Evolutionary conservation across 1,140 invertebrate genomes (phyloP).

Genomic region (Coptotermes formosanus): DNA sequence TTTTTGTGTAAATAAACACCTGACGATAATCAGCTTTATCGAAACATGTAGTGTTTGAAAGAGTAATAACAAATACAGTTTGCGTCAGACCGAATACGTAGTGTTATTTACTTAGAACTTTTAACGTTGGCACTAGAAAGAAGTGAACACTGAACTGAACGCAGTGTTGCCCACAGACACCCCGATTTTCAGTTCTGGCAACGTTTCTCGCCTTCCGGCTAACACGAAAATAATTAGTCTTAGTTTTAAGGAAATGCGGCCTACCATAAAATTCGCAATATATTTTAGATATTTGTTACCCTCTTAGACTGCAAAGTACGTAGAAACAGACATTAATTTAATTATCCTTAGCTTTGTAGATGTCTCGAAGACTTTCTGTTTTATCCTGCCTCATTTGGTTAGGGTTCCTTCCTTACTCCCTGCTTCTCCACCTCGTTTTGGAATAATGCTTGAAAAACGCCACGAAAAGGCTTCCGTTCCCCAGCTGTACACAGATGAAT

Average conservation of each 20-base stretch:
- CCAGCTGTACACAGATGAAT: background rate
- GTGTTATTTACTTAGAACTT: too few species aligned
- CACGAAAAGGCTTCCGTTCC: background rate
- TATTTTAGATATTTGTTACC: background rate
- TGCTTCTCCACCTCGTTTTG: background rate
- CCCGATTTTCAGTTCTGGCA: background rate
- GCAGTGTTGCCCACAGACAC: too few species aligned
- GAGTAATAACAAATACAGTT: too few species aligned
- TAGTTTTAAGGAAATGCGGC: background rate
- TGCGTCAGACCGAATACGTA: too few species aligned
- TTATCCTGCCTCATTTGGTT: slow-evolving; percentile 14
- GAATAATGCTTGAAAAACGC: slow-evolving; percentile 7
- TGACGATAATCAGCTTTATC: too few species aligned
- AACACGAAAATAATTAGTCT: background rate
- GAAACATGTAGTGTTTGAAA: too few species aligned
- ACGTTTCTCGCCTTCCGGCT: background rate
- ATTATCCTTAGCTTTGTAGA: background rate
- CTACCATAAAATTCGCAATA: background rate
- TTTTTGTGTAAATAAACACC: too few species aligned
- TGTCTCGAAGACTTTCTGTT: slow-evolving; percentile 4
- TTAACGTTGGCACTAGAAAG: too few species aligned
- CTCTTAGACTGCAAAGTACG: background rate
- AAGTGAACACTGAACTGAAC: too few species aligned
- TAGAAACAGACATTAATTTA: background rate
- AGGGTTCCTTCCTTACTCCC: background rate